Evolutionary conservation across 1,140 invertebrate genomes (phyloP).

Genomic region (Bombus pascuorum): DNA sequence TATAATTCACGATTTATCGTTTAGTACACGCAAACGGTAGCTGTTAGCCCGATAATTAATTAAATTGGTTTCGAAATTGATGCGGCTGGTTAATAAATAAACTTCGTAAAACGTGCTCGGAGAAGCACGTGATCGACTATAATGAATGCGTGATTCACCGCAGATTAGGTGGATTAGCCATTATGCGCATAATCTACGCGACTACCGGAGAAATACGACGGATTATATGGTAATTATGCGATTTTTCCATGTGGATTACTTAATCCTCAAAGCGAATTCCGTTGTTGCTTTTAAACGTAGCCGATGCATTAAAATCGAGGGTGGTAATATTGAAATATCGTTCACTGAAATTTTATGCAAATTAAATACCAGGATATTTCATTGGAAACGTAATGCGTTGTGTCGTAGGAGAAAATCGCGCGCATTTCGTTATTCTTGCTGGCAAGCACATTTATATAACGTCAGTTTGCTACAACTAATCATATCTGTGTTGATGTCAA

Average conservation of each 20-base stretch:
- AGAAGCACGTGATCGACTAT: slow-evolving; percentile 10
- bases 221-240: slow-evolving; percentile 38
- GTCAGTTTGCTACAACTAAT: neutral
- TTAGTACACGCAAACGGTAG: neutral
- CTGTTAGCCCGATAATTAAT: neutral
- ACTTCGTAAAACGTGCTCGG: neutral
- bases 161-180: slow-evolving; percentile 42
- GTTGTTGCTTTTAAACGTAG: neutral
- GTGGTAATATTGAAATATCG: neutral
- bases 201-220: slow-evolving; percentile 35
- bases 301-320: neutral
- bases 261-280: slow-evolving; percentile 11
- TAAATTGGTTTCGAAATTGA: neutral
- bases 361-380: neutral
- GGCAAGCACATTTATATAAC: neutral
- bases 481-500: neutral
- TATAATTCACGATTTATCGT: too few relatives aligned
- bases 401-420: too few relatives aligned
- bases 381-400: neutral
- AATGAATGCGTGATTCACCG: slow-evolving; percentile 24
- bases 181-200: slow-evolving; percentile 28
- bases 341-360: neutral
- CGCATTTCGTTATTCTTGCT: neutral
- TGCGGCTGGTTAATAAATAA: slow-evolving; percentile 9
- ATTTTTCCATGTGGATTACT: slow-evolving; percentile 6